Conservation (phyloP, 1,140 invertebrate species). For the Bradysia coprophila region DNA sequence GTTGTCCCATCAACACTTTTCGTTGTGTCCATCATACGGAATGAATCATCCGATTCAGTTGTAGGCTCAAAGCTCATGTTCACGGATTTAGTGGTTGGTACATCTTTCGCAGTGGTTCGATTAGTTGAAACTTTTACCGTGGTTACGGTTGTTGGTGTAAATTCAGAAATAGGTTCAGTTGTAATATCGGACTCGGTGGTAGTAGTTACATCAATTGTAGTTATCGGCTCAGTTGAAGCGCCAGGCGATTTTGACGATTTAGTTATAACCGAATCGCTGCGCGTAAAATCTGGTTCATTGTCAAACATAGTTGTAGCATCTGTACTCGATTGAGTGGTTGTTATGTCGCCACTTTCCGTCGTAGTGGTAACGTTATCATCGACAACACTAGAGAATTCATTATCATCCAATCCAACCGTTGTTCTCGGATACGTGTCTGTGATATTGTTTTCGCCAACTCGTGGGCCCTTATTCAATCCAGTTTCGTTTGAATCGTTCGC, state of each 20-base stretch:
- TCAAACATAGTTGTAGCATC: no score
- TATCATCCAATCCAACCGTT: slow-evolving; percentile 3
- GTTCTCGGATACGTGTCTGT: slow-evolving; percentile 10
- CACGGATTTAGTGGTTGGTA: no score
- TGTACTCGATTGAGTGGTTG: no score
- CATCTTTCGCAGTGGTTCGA: neutral
- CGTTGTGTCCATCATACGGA: neutral
- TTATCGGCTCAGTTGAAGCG: no score
- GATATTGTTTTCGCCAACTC: slow-evolving; percentile 22
- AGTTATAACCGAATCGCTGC: neutral
- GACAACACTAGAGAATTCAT: neutral
- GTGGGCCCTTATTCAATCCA: slow-evolving; percentile 12
- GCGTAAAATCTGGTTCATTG: no score
- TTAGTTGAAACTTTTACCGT: neutral
- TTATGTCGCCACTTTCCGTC: no score
- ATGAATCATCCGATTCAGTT: neutral
- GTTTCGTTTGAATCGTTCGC: neutral
- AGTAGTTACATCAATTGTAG: no score
- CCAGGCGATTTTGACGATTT: no score
- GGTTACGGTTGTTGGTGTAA: neutral
- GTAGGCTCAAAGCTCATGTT: neutral
- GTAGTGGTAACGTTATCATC: neutral
- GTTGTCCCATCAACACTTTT: slow-evolving; percentile 4
- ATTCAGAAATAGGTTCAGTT: neutral
- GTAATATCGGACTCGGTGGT: neutral